Evolutionary conservation across 2,888 invertebrate genomes (phyloP).

Genomic region (Apocheima hispidaria): DNA sequence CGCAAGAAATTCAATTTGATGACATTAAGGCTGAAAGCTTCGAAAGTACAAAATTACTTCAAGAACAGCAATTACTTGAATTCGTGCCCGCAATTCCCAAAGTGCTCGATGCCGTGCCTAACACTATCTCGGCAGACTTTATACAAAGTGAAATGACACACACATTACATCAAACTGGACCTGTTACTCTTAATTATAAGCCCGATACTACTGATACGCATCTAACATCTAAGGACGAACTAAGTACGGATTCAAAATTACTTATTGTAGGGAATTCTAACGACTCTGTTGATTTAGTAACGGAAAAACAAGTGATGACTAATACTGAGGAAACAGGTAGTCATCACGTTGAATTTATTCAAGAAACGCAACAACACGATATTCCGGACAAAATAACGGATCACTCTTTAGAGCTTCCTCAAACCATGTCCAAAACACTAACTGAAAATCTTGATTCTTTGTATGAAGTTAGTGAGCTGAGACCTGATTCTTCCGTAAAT

Average conservation of each 20-base stretch:
- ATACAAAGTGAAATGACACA: slow-evolving; percentile 53
- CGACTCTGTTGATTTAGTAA: slow-evolving; percentile 5
- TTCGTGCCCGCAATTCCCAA: neutral
- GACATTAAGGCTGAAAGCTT: neutral
- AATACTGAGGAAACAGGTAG: slow-evolving; percentile 51
- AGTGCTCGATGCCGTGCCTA: slow-evolving; percentile 45
- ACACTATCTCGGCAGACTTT: slow-evolving; percentile 65
- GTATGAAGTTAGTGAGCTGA: neutral
- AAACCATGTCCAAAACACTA: neutral
- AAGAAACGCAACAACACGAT: slow-evolving; percentile 2
- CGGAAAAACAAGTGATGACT: slow-evolving; percentile 37
- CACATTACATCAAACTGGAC: slow-evolving; percentile 25
- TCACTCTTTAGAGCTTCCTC: neutral
- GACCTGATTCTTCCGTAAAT: slow-evolving; percentile 50
- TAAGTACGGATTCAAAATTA: slow-evolving; percentile 25
- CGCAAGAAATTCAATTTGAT: neutral
- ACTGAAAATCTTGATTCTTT: slow-evolving; percentile 6
- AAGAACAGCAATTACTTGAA: neutral
- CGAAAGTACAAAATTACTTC: neutral
- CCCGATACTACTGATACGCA: slow-evolving; percentile 38
- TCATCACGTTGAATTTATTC: slow-evolving; percentile 53
- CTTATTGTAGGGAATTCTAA: slow-evolving; percentile 11
- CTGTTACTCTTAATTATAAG: slow-evolving; percentile 14
- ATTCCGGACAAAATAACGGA: slow-evolving; percentile 5
- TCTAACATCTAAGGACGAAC: slow-evolving; percentile 35